Evolutionary conservation across 2,113 vertebrate species (phyloP), one percentile per base, ranked within the genome.

Genomic region (Eurypyga helias): DNA sequence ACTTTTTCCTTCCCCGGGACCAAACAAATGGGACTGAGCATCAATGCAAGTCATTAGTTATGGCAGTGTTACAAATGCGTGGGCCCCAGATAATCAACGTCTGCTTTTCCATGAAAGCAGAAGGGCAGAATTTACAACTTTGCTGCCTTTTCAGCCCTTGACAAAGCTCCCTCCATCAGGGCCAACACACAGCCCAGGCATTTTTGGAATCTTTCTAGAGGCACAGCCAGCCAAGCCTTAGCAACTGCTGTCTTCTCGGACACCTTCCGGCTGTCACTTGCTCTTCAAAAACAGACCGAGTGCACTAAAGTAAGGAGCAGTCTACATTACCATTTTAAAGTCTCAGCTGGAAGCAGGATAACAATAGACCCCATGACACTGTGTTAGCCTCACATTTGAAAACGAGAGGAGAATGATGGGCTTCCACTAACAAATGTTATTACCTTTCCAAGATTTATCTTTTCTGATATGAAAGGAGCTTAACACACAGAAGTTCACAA

Each of bases 31-130:
- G 83, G 52, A 72, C 70, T 46, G 28, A 83, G 67, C 79, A 93
- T 97, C 96, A 98, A 96, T 95, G 87, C 92, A 92, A 95, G 89
- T 89, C 97, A 97, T 97, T 97, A 96, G 94, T 97, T 97, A 96
- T 92, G 96, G 96, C 91, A 89, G 70, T 90, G 79, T 85, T 95
- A 95, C 92, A 97, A 97, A 97, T 96, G 96, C 28, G 29, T 89
- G 87, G 84, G 89, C 82, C 96, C 52, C 93, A 94, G 64, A 96
- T 96, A 93, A 97, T 92, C 95, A 95, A 90, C 4, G 2, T 48
- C 95, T 87, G 51, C 94, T 96, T 78, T 41, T 79, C 83, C 89
- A 85, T 97, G 95, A 95, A 93, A 97, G 92, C 64, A 87, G 88
- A 96, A 94, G 75, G 86, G 64, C 85, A 96, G 92, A 96, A 97